phyloP scores from a whole-genome alignment of 2,797 vertebrate species.

The Crenuchus spilurus region DNA sequence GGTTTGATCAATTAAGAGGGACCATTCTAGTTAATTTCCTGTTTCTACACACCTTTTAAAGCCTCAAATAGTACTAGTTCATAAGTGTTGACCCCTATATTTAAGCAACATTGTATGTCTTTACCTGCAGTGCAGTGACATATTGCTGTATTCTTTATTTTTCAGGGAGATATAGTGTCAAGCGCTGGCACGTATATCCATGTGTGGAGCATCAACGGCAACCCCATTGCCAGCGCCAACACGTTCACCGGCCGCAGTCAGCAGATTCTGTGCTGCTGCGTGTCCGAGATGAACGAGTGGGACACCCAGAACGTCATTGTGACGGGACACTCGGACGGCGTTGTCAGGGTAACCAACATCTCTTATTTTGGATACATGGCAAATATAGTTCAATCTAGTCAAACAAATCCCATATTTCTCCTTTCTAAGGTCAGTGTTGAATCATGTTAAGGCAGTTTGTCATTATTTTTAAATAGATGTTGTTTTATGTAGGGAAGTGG shows the following conservation, averaged over 20 bases:
- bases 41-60: too few species aligned
- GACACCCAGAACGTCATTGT: slow-evolving; percentile 98
- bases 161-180: slow-evolving; percentile 93
- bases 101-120: too few species aligned
- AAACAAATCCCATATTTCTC: too few species aligned
- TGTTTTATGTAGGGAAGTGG: too few species aligned
- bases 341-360: slow-evolving; percentile 83
- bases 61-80: too few species aligned
- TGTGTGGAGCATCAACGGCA: slow-evolving; percentile 98
- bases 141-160: background rate
- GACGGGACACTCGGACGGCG: slow-evolving; percentile 95
- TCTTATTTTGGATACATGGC: background rate
- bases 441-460: too few species aligned
- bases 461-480: too few species aligned
- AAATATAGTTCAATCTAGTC: too few species aligned
- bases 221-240: slow-evolving; percentile 92
- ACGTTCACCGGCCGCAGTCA: slow-evolving; percentile 96
- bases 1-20: too few species aligned
- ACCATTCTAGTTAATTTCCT: too few species aligned
- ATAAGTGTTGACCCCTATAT: too few species aligned
- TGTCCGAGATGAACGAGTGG: slow-evolving; percentile 99
- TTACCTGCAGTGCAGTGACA: background rate
- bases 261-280: slow-evolving; percentile 94
- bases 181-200: slow-evolving; percentile 95
- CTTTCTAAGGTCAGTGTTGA: too few species aligned